Evolutionary conservation across 2,797 vertebrate species (phyloP).

Genomic region (Nasua narica): DNA sequence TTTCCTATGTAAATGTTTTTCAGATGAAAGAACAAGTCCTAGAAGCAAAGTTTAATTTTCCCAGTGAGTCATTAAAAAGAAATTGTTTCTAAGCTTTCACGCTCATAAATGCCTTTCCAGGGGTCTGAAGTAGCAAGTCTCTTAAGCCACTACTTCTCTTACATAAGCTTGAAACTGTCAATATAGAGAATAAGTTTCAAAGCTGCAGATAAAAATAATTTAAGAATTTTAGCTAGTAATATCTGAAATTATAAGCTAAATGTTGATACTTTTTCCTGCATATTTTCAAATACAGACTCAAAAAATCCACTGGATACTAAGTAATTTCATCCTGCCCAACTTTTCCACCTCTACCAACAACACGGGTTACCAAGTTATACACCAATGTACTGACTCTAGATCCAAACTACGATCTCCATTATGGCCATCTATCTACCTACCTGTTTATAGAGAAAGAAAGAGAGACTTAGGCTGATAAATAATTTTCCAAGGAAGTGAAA

Average conservation of each 20-base stretch:
- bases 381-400: background rate
- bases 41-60: constrained; percentile 83
- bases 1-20: constrained; percentile 82
- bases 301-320: background rate
- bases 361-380: background rate
- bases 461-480: background rate
- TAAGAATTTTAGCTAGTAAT: background rate
- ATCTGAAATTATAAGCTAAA: background rate
- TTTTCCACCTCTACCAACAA: background rate
- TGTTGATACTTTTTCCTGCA: background rate
- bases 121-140: constrained; percentile 75
- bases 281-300: background rate
- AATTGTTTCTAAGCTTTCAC: constrained; percentile 79
- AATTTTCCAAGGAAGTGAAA: constrained; percentile 4
- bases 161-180: background rate
- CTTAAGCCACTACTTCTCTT: background rate
- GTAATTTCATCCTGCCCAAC: background rate
- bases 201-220: constrained; percentile 25
- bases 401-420: background rate
- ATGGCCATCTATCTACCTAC: background rate
- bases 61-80: constrained; percentile 81
- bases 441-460: background rate
- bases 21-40: constrained; percentile 82
- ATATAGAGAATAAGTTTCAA: constrained; percentile 22
- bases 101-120: constrained; percentile 76